Percentiles rank a stretch among this genome's conserved stretches.
Evolutionary conservation across 2,113 vertebrate species (phyloP).

Genomic region (Xiphias gladius): DNA sequence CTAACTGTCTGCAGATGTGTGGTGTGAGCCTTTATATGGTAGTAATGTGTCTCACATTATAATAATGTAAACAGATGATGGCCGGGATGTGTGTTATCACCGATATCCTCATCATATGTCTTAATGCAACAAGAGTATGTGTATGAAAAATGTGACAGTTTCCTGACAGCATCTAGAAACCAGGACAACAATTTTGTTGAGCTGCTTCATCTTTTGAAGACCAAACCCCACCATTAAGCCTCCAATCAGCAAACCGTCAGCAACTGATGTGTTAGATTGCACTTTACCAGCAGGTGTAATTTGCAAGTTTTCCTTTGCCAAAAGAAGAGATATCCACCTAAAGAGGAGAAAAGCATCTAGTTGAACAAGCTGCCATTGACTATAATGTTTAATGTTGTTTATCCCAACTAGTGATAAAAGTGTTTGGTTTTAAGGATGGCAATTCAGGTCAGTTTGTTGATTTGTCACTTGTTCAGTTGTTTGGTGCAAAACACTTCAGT

Average conservation of each 20-base stretch:
- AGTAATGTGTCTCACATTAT: not conserved
- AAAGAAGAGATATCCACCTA: conserved; percentile 12
- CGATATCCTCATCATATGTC: not conserved
- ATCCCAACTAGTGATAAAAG: not conserved
- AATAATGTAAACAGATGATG: not conserved
- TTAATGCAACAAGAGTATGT: not conserved
- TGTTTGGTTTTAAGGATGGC: conserved; percentile 3
- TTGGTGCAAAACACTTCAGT: conserved; percentile 16
- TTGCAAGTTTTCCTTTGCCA: conserved; percentile 35
- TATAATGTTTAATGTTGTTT: conserved; percentile 33
- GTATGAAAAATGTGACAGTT: conserved; percentile 9
- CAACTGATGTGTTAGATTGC: conserved; percentile 31
- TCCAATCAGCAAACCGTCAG: too few species aligned
- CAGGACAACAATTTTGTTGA: conserved; percentile 7
- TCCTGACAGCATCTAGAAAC: conserved; percentile 8
- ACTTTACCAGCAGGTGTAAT: conserved; percentile 29
- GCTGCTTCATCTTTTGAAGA: conserved; percentile 23
- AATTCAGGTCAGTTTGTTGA: conserved; percentile 6
- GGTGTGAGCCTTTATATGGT: not conserved
- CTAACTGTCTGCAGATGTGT: not conserved
- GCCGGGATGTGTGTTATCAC: not conserved
- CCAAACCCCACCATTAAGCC: conserved; percentile 10
- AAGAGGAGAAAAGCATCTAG: conserved; percentile 18
- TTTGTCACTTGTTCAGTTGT: conserved; percentile 25
- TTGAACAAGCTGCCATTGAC: conserved; percentile 44